A percentile compares a stretch with the other conserved stretches of the same genome.
Evolutionary conservation across 2,797 vertebrate species (phyloP).

Genomic region (Corythornis leucogaster): DNA sequence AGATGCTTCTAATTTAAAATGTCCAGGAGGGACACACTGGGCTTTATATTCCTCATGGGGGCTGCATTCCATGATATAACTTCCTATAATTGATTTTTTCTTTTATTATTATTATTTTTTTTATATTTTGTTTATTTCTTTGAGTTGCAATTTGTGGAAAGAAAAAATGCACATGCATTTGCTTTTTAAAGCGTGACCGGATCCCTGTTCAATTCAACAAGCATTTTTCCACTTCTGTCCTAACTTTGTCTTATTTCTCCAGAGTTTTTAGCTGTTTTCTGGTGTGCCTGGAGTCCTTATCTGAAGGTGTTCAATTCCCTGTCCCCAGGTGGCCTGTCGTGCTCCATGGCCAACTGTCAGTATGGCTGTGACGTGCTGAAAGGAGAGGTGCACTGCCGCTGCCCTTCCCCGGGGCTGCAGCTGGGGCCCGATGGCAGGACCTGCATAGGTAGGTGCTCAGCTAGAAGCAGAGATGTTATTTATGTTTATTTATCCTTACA

Average conservation of each 20-base stretch:
- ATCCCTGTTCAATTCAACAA: background rate
- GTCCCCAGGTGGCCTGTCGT: slow-evolving; percentile 86
- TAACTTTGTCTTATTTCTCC: background rate
- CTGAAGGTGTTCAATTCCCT: background rate
- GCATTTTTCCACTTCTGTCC: background rate
- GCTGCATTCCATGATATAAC: background rate
- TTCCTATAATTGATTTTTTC: background rate
- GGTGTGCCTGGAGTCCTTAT: background rate
- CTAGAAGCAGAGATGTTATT: background rate
- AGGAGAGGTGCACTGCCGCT: slow-evolving; percentile 93
- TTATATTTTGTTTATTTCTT: background rate
- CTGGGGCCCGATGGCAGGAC: slow-evolving; percentile 93
- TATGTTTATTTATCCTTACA: background rate
- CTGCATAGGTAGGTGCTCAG: slow-evolving; percentile 88
- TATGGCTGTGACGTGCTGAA: slow-evolving; percentile 96
- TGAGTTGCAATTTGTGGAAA: background rate
- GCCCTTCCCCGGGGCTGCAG: slow-evolving; percentile 94
- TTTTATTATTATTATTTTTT: no score
- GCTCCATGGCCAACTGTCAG: slow-evolving; percentile 97
- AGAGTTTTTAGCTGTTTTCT: background rate
- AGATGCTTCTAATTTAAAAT: background rate
- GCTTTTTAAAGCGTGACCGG: background rate
- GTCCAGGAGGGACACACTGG: background rate
- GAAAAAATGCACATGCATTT: background rate
- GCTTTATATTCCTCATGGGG: background rate